Evolutionary conservation across 2,797 vertebrate genomes (phyloP).

Genomic region (Acipenser ruthenus): DNA sequence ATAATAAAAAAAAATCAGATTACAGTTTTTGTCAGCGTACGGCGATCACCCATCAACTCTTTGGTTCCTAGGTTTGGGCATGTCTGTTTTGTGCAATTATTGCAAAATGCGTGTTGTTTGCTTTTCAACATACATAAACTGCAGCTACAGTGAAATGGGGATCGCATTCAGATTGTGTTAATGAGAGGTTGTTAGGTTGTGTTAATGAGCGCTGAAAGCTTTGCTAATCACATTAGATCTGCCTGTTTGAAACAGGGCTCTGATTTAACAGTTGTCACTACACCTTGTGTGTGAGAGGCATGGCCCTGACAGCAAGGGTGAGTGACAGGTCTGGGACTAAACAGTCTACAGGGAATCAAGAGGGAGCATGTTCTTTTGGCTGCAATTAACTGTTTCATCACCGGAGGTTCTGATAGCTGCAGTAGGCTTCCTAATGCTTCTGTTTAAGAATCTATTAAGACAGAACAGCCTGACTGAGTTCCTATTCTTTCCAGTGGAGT

Average conservation of each 20-base stretch:
- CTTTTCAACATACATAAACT: not conserved
- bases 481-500: too few species aligned
- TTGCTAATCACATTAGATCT: constrained; percentile 43
- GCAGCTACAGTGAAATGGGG: constrained; percentile 3
- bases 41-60: too few species aligned
- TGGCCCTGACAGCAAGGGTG: constrained; percentile 47
- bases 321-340: constrained; percentile 38
- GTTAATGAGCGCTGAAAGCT: constrained; percentile 37
- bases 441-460: too few species aligned
- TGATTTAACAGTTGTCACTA: constrained; percentile 55
- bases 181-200: constrained; percentile 31
- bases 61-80: not conserved
- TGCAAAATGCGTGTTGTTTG: not conserved
- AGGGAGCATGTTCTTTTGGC: not conserved
- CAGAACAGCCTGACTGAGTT: too few species aligned
- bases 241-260: constrained; percentile 31
- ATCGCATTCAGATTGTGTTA: constrained; percentile 32
- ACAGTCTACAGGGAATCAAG: not conserved
- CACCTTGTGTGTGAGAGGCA: constrained; percentile 41
- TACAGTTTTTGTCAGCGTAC: too few species aligned
- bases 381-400: not conserved
- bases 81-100: not conserved
- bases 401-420: not conserved
- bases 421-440: too few species aligned
- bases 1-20: too few species aligned